Evolutionary conservation across 2,888 invertebrate genomes (phyloP).

Genomic region (Lamproptera curius): DNA sequence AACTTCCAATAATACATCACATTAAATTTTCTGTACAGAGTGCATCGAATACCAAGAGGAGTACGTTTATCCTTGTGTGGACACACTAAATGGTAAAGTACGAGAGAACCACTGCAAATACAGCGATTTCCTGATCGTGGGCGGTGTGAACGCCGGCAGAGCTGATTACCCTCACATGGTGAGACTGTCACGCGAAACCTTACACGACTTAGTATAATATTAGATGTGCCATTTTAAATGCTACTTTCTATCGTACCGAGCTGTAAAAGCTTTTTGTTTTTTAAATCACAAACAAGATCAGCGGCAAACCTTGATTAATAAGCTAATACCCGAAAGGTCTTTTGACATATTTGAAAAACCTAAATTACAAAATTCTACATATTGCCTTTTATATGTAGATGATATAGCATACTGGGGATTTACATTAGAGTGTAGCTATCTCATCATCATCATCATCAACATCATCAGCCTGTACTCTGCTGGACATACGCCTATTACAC

Average conservation of each 20-base stretch:
- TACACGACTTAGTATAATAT: not conserved
- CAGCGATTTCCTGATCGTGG: not conserved
- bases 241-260: not conserved
- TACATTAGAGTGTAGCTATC: no score
- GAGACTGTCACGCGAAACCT: constrained; percentile 29
- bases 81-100: no score
- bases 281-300: no score
- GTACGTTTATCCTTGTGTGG: constrained; percentile 36
- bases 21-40: no score
- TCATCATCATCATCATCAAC: no score
- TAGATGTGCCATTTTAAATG: not conserved
- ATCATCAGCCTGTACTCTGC: no score
- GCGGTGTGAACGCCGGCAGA: constrained; percentile 1
- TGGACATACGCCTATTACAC: no score
- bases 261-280: not conserved
- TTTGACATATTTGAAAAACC: not conserved
- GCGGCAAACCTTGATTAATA: not conserved
- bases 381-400: no score
- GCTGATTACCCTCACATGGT: constrained; percentile 28
- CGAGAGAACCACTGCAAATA: no score
- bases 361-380: no score
- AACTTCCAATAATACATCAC: no score
- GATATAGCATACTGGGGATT: no score
- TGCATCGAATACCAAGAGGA: constrained; percentile 45
- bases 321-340: not conserved